Evolutionary conservation across 2,797 vertebrate genomes (phyloP).

Genomic region (Basileuterus tristriatus): DNA sequence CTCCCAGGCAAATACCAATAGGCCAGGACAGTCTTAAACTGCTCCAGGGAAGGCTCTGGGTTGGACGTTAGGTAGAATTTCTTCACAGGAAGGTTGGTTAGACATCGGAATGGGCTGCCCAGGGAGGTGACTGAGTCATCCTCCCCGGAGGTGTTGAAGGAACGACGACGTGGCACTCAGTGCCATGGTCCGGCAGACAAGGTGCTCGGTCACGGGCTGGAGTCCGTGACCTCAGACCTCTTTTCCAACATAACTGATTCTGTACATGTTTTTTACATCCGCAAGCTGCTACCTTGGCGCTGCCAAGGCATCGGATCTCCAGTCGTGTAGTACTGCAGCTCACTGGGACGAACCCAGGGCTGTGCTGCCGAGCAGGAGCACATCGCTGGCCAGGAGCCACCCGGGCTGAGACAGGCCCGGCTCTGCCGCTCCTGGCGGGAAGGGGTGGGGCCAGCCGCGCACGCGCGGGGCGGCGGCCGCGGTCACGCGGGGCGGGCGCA

Average conservation of each 20-base stretch:
- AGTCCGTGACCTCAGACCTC: neutral
- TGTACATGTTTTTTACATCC: neutral
- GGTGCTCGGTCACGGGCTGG: no score
- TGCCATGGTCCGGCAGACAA: rapidly evolving
- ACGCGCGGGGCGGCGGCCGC: neutral
- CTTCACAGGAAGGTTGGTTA: neutral
- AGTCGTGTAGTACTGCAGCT: rapidly evolving
- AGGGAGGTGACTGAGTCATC: neutral
- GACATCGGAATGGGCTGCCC: neutral
- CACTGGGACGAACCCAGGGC: rapidly evolving
- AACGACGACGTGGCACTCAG: neutral
- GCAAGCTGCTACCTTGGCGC: no score
- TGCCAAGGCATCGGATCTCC: neutral
- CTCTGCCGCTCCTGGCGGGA: neutral
- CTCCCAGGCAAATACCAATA: rapidly evolving
- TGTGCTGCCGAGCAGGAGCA: rapidly evolving
- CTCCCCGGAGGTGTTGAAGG: neutral
- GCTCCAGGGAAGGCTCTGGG: neutral
- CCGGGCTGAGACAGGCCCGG: rapidly evolving
- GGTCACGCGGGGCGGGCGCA: neutral
- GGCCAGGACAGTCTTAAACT: no score
- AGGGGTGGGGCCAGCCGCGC: neutral
- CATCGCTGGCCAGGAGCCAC: rapidly evolving
- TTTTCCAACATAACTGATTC: neutral
- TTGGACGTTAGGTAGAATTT: no score